Conservation (phyloP, 2,888 invertebrate species). For the Thymelicus acteon region DNA sequence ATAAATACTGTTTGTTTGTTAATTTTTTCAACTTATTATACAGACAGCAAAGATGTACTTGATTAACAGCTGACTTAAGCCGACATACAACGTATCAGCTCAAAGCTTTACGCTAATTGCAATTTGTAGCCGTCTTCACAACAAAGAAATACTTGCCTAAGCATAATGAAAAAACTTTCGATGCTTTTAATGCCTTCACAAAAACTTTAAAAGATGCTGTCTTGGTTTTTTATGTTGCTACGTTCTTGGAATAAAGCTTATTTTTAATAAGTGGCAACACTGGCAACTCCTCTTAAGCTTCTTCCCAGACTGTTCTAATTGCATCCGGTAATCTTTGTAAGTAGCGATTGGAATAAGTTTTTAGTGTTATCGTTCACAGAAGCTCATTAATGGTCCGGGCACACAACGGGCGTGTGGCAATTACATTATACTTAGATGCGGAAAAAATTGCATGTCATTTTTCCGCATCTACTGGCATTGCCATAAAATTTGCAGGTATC, state of each 20-base stretch:
- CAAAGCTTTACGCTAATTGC: slow-evolving; percentile 49
- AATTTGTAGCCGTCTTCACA: slow-evolving; percentile 47
- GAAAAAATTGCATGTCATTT: too few species aligned
- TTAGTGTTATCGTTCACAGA: too few species aligned
- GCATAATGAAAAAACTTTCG: slow-evolving; percentile 37
- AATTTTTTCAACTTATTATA: too few species aligned
- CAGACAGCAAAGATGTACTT: neutral
- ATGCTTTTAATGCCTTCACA: slow-evolving; percentile 17
- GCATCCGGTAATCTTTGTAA: neutral
- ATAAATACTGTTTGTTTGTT: neutral
- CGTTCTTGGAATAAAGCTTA: slow-evolving; percentile 7
- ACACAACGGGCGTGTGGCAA: too few species aligned
- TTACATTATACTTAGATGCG: too few species aligned
- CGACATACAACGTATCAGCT: slow-evolving; percentile 27
- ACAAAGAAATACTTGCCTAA: slow-evolving; percentile 46
- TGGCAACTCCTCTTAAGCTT: neutral
- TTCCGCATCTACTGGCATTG: too few species aligned
- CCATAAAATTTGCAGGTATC: too few species aligned
- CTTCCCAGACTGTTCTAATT: neutral
- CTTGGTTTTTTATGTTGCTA: neutral
- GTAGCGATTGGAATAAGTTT: too few species aligned
- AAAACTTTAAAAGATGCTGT: slow-evolving; percentile 11
- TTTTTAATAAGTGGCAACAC: neutral
- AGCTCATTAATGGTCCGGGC: too few species aligned
- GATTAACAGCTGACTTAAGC: slow-evolving; percentile 7